Base-by-base conservation (phyloP, 1,140 invertebrate species). In the Drosophila kepulauana region DNA sequence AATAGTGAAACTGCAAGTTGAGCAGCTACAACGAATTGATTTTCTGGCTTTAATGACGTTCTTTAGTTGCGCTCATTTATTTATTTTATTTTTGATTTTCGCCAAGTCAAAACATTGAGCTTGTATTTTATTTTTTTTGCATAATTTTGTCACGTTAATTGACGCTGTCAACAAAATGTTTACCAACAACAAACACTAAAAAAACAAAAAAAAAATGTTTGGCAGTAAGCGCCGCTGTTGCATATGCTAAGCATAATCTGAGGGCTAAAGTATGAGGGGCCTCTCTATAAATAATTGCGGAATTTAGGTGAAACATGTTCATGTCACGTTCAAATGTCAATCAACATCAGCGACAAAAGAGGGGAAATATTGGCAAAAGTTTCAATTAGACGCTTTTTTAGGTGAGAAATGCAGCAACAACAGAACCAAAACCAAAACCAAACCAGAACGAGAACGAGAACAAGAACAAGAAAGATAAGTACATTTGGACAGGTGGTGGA, bases 281-380 rank as follows among this genome's bases (percentile, higher is more conserved):
- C 1, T 20, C 57, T 73, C 75, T 80, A 64, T 57, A 89, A 88
- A 88, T 88, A 89, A 89, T 88, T 73, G 63, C 61, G 85, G 86
- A 88, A 88, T 88, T 88, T 88, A 81, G 85, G 85, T 88, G 86
- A 85, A 89, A 87, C 85, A 85, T 88, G 85, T 88, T 67, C 81
- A 88, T 81, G 84, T 88, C 84, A 88, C 84, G 84, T 88, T 88
- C 85, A 81, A 79, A 76, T 88, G 85, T 89, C 85, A 88, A 88
- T 88, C 85, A 88, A 62, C 56, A 56, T n/a, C 20, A 15, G 6
- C 33, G 30, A 33, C 7, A 33, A 33, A 7, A 56, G 8, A 16
- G 25, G 5, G 5, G 48, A 11, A 33, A 6, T 5, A 8, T 45
- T 38, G 56, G 66, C 51, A 64, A 67, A 73, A 84, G 68, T 78